phyloP scores from a whole-genome alignment of 2,113 vertebrate species.

The Vulpes lagopus region DNA sequence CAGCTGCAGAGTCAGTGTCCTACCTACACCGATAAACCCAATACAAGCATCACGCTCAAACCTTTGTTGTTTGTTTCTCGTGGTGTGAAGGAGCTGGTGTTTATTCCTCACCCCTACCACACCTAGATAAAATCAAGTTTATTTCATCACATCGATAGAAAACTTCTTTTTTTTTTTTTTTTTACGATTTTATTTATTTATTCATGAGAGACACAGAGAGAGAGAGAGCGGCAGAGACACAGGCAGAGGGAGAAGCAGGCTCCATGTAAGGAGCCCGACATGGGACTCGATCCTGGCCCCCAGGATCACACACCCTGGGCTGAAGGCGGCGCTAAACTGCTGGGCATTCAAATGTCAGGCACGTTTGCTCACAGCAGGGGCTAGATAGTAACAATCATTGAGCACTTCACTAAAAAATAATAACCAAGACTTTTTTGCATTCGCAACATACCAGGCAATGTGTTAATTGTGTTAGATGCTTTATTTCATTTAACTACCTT shows the following conservation, averaged over 20 bases:
- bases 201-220: too few species aligned
- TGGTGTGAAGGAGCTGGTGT: background rate
- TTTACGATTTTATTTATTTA: too few species aligned
- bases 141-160: background rate
- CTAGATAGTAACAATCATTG: background rate
- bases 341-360: background rate
- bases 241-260: too few species aligned
- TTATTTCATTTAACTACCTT: background rate
- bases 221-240: too few species aligned
- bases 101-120: background rate
- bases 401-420: background rate
- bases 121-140: background rate
- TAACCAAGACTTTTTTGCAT: background rate
- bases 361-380: background rate
- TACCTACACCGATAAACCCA: background rate
- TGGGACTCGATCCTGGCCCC: too few species aligned
- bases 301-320: too few species aligned
- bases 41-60: background rate
- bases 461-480: background rate
- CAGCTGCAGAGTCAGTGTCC: background rate
- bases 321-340: too few species aligned
- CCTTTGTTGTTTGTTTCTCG: background rate
- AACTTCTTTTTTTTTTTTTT: background rate
- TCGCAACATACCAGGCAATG: background rate
- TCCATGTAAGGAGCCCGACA: too few species aligned